Conservation (phyloP, 53 echinoderm and acorn worm genomes). For the Pentamera pediparva region DNA sequence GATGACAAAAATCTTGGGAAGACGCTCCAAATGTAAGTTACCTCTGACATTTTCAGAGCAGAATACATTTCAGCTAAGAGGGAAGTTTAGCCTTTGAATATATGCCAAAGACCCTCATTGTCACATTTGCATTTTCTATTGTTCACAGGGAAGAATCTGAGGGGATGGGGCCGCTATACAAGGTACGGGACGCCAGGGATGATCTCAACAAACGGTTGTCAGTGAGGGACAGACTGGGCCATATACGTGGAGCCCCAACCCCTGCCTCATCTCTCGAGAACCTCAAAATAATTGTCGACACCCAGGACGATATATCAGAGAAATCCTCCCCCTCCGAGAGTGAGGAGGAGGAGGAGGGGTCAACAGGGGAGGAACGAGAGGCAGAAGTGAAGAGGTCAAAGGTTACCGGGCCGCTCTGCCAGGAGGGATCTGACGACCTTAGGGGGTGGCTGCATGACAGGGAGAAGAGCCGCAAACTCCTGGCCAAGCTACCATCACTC, state of each 20-base stretch:
- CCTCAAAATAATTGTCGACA: slow-evolving; percentile 77
- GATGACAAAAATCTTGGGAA: too few species aligned
- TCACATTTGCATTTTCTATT: neutral
- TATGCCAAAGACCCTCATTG: neutral
- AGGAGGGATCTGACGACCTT: slow-evolving; percentile 48
- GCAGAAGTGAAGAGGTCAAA: slow-evolving; percentile 18
- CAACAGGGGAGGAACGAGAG: too few species aligned
- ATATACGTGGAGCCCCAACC: slow-evolving; percentile 24
- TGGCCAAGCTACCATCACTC: slow-evolving; percentile 59
- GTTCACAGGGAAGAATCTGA: slow-evolving; percentile 32
- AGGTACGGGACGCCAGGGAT: slow-evolving; percentile 49
- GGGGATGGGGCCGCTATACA: neutral
- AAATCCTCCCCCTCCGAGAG: slow-evolving; percentile 14
- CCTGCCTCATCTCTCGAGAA: slow-evolving; percentile 71
- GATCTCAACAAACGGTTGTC: slow-evolving; percentile 24
- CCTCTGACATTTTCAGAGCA: too few species aligned
- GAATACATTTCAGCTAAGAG: too few species aligned
- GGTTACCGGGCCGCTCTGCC: neutral
- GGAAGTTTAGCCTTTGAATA: too few species aligned
- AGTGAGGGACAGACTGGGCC: slow-evolving; percentile 20
- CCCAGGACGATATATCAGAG: slow-evolving; percentile 52
- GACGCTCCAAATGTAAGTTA: too few species aligned
- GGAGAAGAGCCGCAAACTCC: slow-evolving; percentile 47
- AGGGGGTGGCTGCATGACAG: slow-evolving; percentile 52
- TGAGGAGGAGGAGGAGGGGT: neutral